phyloP scores from a whole-genome alignment of 2,113 vertebrate species.

The Rhadina sibilatrix region DNA sequence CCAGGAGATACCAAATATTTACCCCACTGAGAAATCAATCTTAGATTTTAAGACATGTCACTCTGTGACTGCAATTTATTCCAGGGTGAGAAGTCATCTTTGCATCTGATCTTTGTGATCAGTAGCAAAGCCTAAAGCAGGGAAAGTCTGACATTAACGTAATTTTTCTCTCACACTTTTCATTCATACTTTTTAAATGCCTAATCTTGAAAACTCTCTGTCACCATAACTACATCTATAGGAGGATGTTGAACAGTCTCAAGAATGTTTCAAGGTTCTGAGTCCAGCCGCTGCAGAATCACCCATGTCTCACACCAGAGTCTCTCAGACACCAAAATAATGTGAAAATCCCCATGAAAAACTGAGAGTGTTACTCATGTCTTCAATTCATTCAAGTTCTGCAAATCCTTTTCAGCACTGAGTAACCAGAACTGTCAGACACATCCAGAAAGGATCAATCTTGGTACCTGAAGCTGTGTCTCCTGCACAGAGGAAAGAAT shows the following conservation, averaged over 20 bases:
- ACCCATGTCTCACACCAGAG: not conserved
- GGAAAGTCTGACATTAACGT: not conserved
- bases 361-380: no score
- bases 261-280: not conserved
- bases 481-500: not conserved
- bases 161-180: not conserved
- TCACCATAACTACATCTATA: not conserved
- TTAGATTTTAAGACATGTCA: not conserved
- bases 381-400: not conserved
- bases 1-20: not conserved
- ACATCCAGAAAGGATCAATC: not conserved
- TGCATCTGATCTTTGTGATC: not conserved
- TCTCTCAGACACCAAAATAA: not conserved
- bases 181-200: not conserved
- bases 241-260: not conserved
- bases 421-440: not conserved
- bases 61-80: not conserved
- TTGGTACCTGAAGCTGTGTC: not conserved
- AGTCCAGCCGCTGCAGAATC: not conserved
- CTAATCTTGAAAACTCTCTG: not conserved
- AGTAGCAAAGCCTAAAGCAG: not conserved
- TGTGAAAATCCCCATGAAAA: rapidly evolving
- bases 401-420: not conserved
- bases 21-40: not conserved
- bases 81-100: not conserved